phyloP scores from a whole-genome alignment of 2,113 vertebrate species.

The Dicerorhinus sumatrensis region DNA sequence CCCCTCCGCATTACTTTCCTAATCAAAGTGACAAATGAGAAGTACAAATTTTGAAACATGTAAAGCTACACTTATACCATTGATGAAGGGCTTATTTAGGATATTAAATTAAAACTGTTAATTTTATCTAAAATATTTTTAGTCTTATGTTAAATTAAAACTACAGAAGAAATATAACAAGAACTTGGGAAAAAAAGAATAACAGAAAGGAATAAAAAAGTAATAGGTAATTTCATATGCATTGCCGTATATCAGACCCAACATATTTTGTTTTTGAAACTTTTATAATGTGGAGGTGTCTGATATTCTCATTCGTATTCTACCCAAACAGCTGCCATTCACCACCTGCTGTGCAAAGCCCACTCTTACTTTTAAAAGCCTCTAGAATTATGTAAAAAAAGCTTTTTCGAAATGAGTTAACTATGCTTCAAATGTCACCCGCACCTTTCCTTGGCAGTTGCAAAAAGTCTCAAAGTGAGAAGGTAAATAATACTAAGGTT shows the following conservation, averaged over 20 bases:
- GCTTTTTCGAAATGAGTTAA: slow-evolving; percentile 63
- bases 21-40: background rate
- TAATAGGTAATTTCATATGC: slow-evolving; percentile 1
- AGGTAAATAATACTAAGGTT: slow-evolving; percentile 65
- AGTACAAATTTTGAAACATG: background rate
- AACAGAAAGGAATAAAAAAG: background rate
- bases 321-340: slow-evolving; percentile 64
- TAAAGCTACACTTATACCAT: background rate
- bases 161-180: background rate
- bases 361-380: slow-evolving; percentile 71
- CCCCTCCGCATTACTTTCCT: background rate
- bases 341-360: slow-evolving; percentile 72
- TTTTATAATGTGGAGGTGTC: slow-evolving; percentile 38
- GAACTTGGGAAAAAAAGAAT: background rate
- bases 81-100: background rate
- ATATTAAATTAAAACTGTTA: background rate
- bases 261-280: slow-evolving; percentile 49
- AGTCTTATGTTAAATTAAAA: background rate
- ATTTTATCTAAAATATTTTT: slow-evolving; percentile 29
- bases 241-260: background rate
- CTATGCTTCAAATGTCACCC: slow-evolving; percentile 75
- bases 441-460: slow-evolving; percentile 67
- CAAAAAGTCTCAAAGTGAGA: slow-evolving; percentile 48
- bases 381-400: slow-evolving; percentile 46
- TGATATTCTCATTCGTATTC: slow-evolving; percentile 62